Evolutionary conservation across 2,113 vertebrate genomes (phyloP), one percentile per base, ranked within the genome.

Genomic region (Hucho hucho): DNA sequence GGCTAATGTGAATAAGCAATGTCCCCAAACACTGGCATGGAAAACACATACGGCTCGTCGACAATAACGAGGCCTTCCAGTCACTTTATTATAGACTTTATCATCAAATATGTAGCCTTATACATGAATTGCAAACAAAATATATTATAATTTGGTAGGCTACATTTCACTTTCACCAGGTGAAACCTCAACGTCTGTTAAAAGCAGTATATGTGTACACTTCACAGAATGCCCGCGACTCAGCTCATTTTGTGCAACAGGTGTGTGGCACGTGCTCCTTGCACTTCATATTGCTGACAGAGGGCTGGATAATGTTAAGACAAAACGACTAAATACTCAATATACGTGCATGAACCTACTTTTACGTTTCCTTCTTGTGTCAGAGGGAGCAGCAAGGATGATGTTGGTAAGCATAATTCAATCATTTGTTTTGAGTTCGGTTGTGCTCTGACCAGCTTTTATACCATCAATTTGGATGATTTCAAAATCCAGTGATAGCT

Each of bases 261-360:
- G 78, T 80, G 78, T 49, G 74, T n/a, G 58, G 74, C 70, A 80
- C 69, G 63, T 72, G 73, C 25, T 70, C 28, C 69, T 71, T 16
- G 22, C 77, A 79, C 72, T 67, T 63, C 69, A 81, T 64, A 25
- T 59, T 9, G 49, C 24, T 37, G 56, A 69, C 66, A 18, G 4
- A 20, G 11, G 3, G 47, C 64, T n/a, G 37, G 37, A 68, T 25
- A 26, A 1, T 65, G 64, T 7, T 16, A 24, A 24, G 4, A 29
- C 28, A 16, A 65, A 12, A 16, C 24, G 9, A 65, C 64, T 64
- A 64, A n/a, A n/a, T 64, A 28, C 13, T 47, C 11, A 47, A 26
- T 64, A 26, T 16, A 26, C 24, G 3, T 28, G 16, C 13, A 29
- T 65, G 1, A 28, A 29, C 25, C 13, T 14, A 16, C 25, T 29